Evolutionary conservation across 30 jellyfish, hydroid and myxozoan genomes (phyloP).

Genomic region (Aurelia sp.): DNA sequence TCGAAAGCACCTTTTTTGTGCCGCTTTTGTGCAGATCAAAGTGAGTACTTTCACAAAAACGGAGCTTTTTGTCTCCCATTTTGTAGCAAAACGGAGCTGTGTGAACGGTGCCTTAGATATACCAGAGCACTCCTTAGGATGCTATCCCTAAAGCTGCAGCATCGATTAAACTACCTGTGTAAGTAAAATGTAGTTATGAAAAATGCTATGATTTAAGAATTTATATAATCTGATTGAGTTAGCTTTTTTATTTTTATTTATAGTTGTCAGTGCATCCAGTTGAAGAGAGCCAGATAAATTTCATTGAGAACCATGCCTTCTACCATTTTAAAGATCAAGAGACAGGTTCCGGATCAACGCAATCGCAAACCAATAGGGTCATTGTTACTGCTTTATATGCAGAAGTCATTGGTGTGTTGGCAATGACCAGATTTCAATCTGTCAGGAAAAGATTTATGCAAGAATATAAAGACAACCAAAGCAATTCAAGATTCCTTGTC

Average conservation of each 20-base stretch:
- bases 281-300: conserved; percentile 92
- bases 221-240: too few species aligned
- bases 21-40: too few species aligned
- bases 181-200: too few species aligned
- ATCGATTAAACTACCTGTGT: too few species aligned
- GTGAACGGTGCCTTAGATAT: too few species aligned
- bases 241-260: neutral
- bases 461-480: conserved; percentile 90
- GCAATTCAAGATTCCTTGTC: conserved; percentile 76
- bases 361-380: conserved; percentile 78
- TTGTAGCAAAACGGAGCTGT: too few species aligned
- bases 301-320: conserved; percentile 96
- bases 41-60: too few species aligned
- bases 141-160: too few species aligned
- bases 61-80: too few species aligned
- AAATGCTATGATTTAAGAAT: too few species aligned
- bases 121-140: too few species aligned
- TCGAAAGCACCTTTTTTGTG: too few species aligned
- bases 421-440: conserved; percentile 96
- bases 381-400: conserved; percentile 98
- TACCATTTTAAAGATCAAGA: conserved; percentile 89
- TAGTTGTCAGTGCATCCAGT: conserved; percentile 98
- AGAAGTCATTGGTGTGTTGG: conserved; percentile 98
- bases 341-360: conserved; percentile 54
- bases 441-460: conserved; percentile 91